Percentiles rank a stretch among this genome's conserved stretches.
phyloP scores from a whole-genome alignment of 1,140 invertebrate genomes.

The Drosophila sucinea region DNA sequence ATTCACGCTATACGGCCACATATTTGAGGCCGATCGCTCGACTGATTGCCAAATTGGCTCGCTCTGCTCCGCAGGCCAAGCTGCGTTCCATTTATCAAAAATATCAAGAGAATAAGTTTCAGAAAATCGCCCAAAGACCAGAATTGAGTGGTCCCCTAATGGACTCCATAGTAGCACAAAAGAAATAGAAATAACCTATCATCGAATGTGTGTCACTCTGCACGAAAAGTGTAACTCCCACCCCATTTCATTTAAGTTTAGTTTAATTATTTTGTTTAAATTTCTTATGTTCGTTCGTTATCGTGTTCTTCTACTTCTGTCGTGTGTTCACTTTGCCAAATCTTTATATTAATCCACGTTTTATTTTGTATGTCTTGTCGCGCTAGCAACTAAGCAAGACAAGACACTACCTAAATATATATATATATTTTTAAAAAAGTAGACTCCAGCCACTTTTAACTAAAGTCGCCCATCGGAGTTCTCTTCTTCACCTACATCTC shows the following conservation, averaged over 20 bases:
- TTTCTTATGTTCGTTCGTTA: conserved; percentile 55
- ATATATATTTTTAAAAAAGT: conserved; percentile 9
- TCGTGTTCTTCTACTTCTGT: conserved; percentile 47
- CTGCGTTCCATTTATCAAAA: conserved; percentile 87
- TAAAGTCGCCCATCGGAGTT: background rate
- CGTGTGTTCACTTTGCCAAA: conserved; percentile 1
- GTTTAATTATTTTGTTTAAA: conserved; percentile 78
- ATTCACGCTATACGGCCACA: conserved; percentile 86
- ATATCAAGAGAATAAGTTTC: conserved; percentile 85
- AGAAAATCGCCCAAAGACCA: conserved; percentile 85
- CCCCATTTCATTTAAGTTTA: conserved; percentile 36
- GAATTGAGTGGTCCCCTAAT: conserved; percentile 84
- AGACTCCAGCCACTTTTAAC: conserved; percentile 34
- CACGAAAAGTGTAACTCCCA: too few species aligned
- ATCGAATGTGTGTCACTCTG: background rate
- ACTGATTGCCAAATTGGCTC: conserved; percentile 85
- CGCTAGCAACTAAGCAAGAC: background rate
- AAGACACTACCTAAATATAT: conserved; percentile 4
- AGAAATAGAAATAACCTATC: conserved; percentile 38
- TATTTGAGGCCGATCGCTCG: conserved; percentile 86
- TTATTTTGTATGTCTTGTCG: conserved; percentile 3
- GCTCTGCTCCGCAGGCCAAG: conserved; percentile 85
- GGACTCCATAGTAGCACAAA: conserved; percentile 67
- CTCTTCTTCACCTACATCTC: background rate
- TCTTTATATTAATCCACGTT: background rate